phyloP scores from a whole-genome alignment of 2,113 vertebrate species.

The Syrrhaptes paradoxus region DNA sequence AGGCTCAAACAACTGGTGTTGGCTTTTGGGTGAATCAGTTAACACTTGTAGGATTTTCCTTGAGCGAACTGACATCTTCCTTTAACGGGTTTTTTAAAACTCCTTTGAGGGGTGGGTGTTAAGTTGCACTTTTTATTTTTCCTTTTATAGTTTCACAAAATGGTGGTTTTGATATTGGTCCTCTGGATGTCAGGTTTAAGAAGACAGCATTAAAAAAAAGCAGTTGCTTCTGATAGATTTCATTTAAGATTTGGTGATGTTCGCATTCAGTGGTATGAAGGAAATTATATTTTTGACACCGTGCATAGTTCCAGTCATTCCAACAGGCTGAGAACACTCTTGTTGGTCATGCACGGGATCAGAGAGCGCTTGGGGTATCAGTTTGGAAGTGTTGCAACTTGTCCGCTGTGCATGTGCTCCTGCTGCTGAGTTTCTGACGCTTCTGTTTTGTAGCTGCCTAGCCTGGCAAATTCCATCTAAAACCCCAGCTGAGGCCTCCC shows the following conservation, averaged over 20 bases:
- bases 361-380: not conserved
- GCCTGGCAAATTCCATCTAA: slow-evolving; percentile 8
- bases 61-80: not conserved
- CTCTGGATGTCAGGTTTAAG: not conserved
- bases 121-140: not conserved
- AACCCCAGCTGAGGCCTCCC: not conserved
- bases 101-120: not conserved
- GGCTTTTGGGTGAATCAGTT: not conserved
- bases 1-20: not conserved
- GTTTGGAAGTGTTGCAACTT: not conserved
- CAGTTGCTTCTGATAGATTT: not conserved
- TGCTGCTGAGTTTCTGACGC: not conserved
- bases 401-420: not conserved
- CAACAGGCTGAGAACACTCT: not conserved
- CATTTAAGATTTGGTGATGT: not conserved
- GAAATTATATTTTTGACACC: not conserved
- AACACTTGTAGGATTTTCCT: not conserved
- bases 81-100: not conserved
- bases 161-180: not conserved
- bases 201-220: not conserved
- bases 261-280: not conserved
- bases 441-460: not conserved
- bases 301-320: not conserved
- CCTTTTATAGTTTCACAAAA: not conserved
- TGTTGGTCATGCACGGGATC: not conserved